These are phyloP conservation scores for Lampris megalopsis DNA, from an alignment of 2,113 vertebrate genomes.

Conservation along the genomic window DNA sequence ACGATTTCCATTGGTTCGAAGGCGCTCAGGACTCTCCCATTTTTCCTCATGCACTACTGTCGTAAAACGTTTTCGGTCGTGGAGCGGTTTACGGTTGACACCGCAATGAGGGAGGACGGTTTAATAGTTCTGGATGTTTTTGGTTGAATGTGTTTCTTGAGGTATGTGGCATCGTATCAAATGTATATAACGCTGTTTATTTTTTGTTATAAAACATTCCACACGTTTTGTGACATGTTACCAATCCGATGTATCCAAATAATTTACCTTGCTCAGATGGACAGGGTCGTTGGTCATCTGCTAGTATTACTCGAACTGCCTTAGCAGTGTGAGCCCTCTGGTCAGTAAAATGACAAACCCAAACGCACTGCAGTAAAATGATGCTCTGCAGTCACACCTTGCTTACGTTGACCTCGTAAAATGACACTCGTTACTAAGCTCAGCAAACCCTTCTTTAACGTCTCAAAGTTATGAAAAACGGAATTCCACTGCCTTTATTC, in stretches of 20 bases:
- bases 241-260: not conserved
- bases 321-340: not conserved
- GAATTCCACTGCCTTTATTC: no score
- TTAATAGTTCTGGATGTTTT: constrained; percentile 23
- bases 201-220: no score
- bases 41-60: constrained; percentile 51
- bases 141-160: constrained; percentile 57
- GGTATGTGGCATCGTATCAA: constrained; percentile 54
- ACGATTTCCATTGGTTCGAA: not conserved
- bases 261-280: not conserved
- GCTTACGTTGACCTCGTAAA: no score
- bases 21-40: constrained; percentile 14
- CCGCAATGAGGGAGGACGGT: constrained; percentile 50
- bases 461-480: no score
- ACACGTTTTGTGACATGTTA: not conserved
- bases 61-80: constrained; percentile 55
- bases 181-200: not conserved
- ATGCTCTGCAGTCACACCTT: constrained; percentile 20
- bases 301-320: constrained; percentile 27
- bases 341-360: constrained; percentile 1
- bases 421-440: no score
- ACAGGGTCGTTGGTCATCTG: constrained; percentile 1
- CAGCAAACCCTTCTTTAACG: no score
- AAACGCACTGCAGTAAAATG: constrained; percentile 52
- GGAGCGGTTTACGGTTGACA: constrained; percentile 58